Percentiles rank a stretch among this genome's conserved stretches.
phyloP scores from a whole-genome alignment of 2,113 vertebrate genomes.

The Ageneiosus marmoratus region DNA sequence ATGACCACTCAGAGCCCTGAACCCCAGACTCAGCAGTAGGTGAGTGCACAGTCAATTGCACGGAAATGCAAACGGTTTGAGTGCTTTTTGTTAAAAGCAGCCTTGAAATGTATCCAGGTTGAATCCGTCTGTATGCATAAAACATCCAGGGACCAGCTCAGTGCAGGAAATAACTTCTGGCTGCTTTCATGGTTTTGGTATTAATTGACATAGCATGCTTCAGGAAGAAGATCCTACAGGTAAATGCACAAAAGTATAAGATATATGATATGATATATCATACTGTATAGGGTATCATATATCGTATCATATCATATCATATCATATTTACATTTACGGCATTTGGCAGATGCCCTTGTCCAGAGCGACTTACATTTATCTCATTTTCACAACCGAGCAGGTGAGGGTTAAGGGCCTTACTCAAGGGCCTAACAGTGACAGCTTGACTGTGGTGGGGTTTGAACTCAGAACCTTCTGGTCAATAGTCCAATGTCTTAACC shows the following conservation, averaged over 20 bases:
- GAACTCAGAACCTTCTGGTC: no score
- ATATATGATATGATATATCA: no score
- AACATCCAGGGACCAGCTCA: constrained; percentile 4
- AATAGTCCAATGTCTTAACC: no score
- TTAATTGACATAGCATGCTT: constrained; percentile 2
- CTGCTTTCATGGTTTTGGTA: neutral
- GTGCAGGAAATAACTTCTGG: no score
- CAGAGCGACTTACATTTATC: no score
- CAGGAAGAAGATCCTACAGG: neutral
- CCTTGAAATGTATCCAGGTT: constrained; percentile 13
- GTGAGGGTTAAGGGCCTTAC: no score
- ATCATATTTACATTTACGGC: no score
- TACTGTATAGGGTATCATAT: no score
- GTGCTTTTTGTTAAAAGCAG: neutral
- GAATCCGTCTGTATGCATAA: neutral
- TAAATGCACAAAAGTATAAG: constrained; percentile 6
- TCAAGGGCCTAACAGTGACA: no score
- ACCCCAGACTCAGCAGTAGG: neutral
- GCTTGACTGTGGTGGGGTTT: no score
- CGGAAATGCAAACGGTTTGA: constrained; percentile 11
- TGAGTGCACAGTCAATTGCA: constrained; percentile 6
- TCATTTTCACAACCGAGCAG: no score
- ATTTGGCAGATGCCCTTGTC: no score
- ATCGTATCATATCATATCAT: neutral
- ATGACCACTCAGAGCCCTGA: neutral